A percentile compares a stretch with the other conserved stretches of the same genome.
phyloP scores from a whole-genome alignment of 2,113 vertebrate genomes.

The Hippoglossus stenolepis region DNA sequence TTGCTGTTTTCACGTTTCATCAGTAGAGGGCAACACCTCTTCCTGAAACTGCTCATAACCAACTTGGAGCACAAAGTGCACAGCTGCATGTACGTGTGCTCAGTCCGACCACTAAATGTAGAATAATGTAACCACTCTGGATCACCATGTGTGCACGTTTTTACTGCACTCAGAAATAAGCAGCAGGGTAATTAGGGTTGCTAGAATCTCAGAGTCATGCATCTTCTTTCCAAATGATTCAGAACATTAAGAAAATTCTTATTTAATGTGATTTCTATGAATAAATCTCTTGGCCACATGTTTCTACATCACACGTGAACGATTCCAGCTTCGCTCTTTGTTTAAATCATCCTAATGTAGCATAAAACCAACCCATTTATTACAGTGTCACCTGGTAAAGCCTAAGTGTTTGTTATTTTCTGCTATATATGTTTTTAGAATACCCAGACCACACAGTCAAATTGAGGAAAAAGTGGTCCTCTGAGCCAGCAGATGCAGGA shows the following conservation, averaged over 20 bases:
- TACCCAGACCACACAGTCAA: not conserved
- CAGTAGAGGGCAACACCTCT: constrained; percentile 63
- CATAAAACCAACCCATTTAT: constrained; percentile 10
- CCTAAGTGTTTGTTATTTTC: not conserved
- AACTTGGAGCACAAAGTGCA: not conserved
- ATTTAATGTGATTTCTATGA: constrained; percentile 29
- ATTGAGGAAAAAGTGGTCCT: not conserved
- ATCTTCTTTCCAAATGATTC: not conserved
- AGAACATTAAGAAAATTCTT: not conserved
- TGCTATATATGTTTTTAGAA: not conserved
- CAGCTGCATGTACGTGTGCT: constrained; percentile 11
- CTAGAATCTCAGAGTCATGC: not conserved
- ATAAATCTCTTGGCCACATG: constrained; percentile 8
- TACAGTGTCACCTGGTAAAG: constrained; percentile 10
- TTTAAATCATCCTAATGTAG: constrained; percentile 1
- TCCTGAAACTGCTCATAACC: not conserved
- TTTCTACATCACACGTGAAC: not conserved
- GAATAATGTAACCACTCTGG: constrained; percentile 9
- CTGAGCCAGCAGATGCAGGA: constrained; percentile 1
- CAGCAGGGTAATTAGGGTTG: not conserved
- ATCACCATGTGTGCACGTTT: not conserved
- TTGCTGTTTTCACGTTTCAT: constrained; percentile 46
- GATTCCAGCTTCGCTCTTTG: constrained; percentile 16
- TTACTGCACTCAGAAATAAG: not conserved
- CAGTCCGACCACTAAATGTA: constrained; percentile 6